phyloP scores from a whole-genome alignment of 2,888 invertebrate species.

The Aspidiotus destructor region DNA sequence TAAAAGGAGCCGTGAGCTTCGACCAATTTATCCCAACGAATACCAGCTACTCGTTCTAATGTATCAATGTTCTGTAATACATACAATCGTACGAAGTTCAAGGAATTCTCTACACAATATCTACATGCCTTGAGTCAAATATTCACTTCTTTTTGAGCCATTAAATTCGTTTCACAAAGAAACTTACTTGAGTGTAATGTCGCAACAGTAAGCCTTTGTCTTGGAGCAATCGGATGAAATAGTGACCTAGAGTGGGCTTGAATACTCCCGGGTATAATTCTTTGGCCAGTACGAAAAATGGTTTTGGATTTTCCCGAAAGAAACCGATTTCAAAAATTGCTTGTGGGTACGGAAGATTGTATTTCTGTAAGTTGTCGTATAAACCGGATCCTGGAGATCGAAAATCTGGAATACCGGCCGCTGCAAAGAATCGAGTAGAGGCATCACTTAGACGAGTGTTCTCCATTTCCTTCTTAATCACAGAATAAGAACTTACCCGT shows the following conservation, averaged over 20 bases:
- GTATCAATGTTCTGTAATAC: slow-evolving; percentile 80
- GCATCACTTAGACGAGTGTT: not conserved
- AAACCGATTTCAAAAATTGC: slow-evolving; percentile 85
- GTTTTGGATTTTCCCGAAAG: slow-evolving; percentile 78
- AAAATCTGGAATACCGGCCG: slow-evolving; percentile 94
- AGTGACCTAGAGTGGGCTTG: slow-evolving; percentile 82
- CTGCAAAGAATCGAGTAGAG: slow-evolving; percentile 46
- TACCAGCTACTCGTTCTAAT: slow-evolving; percentile 72
- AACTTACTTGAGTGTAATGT: slow-evolving; percentile 37
- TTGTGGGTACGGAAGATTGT: slow-evolving; percentile 80
- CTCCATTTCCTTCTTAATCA: not conserved
- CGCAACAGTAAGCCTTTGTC: slow-evolving; percentile 54
- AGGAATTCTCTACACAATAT: not conserved
- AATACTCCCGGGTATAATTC: slow-evolving; percentile 79
- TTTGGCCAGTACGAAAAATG: slow-evolving; percentile 84
- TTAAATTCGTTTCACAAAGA: not conserved
- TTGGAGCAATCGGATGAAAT: slow-evolving; percentile 74
- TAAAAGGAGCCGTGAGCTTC: slow-evolving; percentile 93
- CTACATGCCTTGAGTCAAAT: not conserved
- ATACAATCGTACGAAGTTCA: not conserved
- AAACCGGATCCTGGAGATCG: slow-evolving; percentile 85
- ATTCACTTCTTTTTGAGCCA: not conserved
- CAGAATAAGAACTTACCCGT: slow-evolving; percentile 61
- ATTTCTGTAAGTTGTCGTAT: slow-evolving; percentile 83
- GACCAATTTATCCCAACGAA: slow-evolving; percentile 73